Base-by-base conservation (phyloP, 1,140 invertebrate genomes). In the Cotesia vestalis region DNA sequence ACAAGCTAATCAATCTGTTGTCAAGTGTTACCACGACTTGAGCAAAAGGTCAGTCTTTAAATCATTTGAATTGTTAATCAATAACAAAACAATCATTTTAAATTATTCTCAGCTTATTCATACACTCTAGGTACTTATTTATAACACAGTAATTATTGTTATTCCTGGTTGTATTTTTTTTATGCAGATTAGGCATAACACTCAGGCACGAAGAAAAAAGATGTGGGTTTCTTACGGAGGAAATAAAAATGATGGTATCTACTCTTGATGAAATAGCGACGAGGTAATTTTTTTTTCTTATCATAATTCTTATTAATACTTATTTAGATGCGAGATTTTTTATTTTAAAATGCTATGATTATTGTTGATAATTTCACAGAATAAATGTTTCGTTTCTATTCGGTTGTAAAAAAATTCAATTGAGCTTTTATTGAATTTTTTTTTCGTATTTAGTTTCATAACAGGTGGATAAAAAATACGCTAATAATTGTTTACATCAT, bases 1-100 rank as follows among this genome's bases (percentile, higher is more conserved):
- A 1, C 91, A 94, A 79, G 95, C 96, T 35, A 95, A 92, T 87
- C 94, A 96, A 85, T 97, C 95, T 64, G 93, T 98, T 77, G 95
- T 98, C 0, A 94, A 94, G 87, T 96, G 96, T 86, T 99, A 98
- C 83, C 96, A 98, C 86, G 95, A 98, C 86, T 85, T 99, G 51
- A 97, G 96, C 80, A 94, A 95, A 88, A 90, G 86, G 83, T 87
- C 75, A 67, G 61, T 70, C 53, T 51, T 34, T 8, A 34, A 52
- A 11, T 20, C 14, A 36, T 69, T 46, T 11, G 34, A 46, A 64
- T 71, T 57, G 27, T 9, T 35, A 14, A 14, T 63, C 17, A 27
- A 66, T 27, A 46, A 46, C 40, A 46, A 46, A 46, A 46, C 40
- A 46, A 46, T 46, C 11, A 46, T 46, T 46, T 46, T 46, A 8